phyloP scores from a whole-genome alignment of 2,888 invertebrate species.

The Hololepta plana region DNA sequence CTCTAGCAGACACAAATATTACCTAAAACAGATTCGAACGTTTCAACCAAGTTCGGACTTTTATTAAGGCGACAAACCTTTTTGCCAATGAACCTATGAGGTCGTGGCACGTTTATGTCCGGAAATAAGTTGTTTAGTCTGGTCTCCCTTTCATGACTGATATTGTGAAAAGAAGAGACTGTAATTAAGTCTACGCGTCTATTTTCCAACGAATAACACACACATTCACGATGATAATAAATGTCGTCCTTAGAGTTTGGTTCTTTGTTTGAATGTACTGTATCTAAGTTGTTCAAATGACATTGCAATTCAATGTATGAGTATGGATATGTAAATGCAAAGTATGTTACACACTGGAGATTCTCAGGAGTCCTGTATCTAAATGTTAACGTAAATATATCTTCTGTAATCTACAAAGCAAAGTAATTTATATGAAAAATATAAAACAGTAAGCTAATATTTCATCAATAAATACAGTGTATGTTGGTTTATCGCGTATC shows the following conservation, averaged over 20 bases:
- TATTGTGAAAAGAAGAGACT: conserved; percentile 63
- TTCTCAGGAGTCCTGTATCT: conserved; percentile 53
- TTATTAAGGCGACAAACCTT: conserved; percentile 36
- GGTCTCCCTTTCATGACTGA: conserved; percentile 51
- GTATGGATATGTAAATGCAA: conserved; percentile 85
- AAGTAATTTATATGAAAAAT: conserved; percentile 7
- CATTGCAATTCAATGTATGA: conserved; percentile 68
- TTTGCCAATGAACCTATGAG: conserved; percentile 57
- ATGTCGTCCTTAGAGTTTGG: conserved; percentile 40
- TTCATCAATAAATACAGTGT: conserved; percentile 39
- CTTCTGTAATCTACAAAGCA: conserved; percentile 44
- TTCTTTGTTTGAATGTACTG: conserved; percentile 20
- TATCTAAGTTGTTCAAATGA: conserved; percentile 47
- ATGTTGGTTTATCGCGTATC: conserved; percentile 61
- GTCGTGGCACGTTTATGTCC: conserved; percentile 42
- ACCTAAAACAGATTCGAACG: too few species aligned
- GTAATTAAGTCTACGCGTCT: conserved; percentile 67
- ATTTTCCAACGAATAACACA: conserved; percentile 60
- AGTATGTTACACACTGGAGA: conserved; percentile 54
- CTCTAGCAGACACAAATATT: conserved; percentile 71
- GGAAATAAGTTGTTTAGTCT: conserved; percentile 57
- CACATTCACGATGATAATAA: conserved; percentile 69
- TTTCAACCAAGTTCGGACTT: background rate
- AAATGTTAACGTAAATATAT: conserved; percentile 58
- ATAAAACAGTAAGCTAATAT: conserved; percentile 1